Conservation (phyloP, 1,140 invertebrate genomes). For the Delia radicum region DNA sequence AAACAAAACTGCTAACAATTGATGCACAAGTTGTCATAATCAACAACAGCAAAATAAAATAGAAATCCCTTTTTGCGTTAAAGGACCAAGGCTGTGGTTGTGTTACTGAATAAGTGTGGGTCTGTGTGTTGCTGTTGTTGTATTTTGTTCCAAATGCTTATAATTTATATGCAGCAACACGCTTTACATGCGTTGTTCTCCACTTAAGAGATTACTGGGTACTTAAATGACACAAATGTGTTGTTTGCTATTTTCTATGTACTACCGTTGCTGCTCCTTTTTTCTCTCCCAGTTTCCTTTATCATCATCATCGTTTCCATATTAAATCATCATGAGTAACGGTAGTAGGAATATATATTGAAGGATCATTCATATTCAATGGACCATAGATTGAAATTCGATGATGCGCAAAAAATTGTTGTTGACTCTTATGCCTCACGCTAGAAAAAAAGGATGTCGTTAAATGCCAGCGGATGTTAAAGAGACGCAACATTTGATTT, state of each 20-base stretch:
- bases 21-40: no score
- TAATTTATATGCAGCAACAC: slow-evolving; percentile 31
- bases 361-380: not conserved
- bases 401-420: slow-evolving; percentile 5
- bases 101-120: not conserved
- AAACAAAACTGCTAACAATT: no score
- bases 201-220: slow-evolving; percentile 28
- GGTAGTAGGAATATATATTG: no score
- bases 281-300: not conserved
- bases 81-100: not conserved
- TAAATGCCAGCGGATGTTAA: slow-evolving; percentile 12
- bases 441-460: slow-evolving; percentile 24
- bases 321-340: not conserved
- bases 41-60: not conserved
- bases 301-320: not conserved
- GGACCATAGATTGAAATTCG: not conserved
- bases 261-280: not conserved
- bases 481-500: not conserved
- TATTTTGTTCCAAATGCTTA: not conserved
- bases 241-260: not conserved
- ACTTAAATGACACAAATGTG: slow-evolving; percentile 23
- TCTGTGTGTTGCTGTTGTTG: not conserved
- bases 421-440: not conserved
- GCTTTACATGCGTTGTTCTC: slow-evolving; percentile 17
- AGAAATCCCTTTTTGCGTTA: not conserved